Conservation (phyloP, 2,113 vertebrate genomes). For the Cyrtonyx montezumae region DNA sequence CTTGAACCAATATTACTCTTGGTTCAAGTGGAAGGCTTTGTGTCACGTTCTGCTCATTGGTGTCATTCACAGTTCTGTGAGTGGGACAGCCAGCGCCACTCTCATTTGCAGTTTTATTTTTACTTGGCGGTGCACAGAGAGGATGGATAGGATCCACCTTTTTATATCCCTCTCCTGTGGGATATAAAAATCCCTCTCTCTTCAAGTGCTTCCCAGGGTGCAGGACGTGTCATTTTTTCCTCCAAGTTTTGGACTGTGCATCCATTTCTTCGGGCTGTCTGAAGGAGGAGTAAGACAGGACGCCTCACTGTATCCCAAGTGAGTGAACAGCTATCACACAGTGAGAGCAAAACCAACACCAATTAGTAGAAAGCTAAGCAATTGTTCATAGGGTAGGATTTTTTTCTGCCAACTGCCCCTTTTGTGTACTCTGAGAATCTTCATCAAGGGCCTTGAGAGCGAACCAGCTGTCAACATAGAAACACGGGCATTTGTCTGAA, state of each 20-base stretch:
- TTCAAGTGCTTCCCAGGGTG: background rate
- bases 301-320: too few species aligned
- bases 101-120: background rate
- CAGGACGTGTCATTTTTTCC: background rate
- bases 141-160: background rate
- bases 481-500: background rate
- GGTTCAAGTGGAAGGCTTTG: background rate
- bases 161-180: background rate
- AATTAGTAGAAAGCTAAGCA: background rate
- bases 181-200: too few species aligned
- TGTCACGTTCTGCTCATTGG: background rate
- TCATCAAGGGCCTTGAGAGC: background rate
- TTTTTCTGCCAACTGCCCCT: background rate
- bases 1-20: background rate
- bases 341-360: background rate
- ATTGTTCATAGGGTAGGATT: background rate
- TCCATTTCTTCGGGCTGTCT: background rate
- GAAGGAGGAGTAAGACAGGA: background rate
- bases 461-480: background rate
- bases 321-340: background rate
- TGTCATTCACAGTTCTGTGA: background rate
- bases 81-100: background rate
- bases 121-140: background rate
- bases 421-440: background rate
- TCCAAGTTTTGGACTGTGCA: background rate